phyloP scores from a whole-genome alignment of 37 sponge, comb jelly and placozoan genomes.

The Tethya wilhelma region DNA sequence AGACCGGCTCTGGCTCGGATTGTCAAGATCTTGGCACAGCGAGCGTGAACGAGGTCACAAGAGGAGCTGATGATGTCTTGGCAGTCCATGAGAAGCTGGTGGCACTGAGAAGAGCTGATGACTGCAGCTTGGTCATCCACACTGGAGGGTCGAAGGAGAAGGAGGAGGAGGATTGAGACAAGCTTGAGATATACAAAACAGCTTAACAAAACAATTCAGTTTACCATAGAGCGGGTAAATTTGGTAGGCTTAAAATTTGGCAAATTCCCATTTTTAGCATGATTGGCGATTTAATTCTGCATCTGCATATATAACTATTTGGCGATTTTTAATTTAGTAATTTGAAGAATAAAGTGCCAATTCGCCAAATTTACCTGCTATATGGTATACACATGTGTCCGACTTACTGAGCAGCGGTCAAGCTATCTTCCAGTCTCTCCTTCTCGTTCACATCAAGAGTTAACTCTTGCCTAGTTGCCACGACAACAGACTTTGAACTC shows the following conservation, averaged over 20 bases:
- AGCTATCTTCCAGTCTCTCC: slow-evolving; percentile 9
- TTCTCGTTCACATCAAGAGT: slow-evolving; percentile 27
- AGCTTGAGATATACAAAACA: background rate
- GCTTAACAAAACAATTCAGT: background rate
- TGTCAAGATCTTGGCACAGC: slow-evolving; percentile 85
- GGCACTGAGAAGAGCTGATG: slow-evolving; percentile 14
- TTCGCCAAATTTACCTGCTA: no score
- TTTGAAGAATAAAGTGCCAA: no score
- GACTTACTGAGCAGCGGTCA: background rate
- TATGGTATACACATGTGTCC: no score
- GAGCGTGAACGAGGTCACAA: slow-evolving; percentile 80
- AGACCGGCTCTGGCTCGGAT: slow-evolving; percentile 86
- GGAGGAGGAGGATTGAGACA: background rate
- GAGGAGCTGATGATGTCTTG: slow-evolving; percentile 66
- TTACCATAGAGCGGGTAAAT: no score
- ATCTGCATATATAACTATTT: no score
- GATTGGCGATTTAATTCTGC: no score
- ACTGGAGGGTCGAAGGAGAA: background rate
- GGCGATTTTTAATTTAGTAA: no score
- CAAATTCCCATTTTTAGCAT: no score
- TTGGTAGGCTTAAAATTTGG: no score
- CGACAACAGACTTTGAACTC: slow-evolving; percentile 9
- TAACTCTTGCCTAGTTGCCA: slow-evolving; percentile 22
- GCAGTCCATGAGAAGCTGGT: slow-evolving; percentile 45
- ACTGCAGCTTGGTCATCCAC: background rate